A percentile compares a stretch with the other conserved stretches of the same genome.
Evolutionary conservation across 2,113 vertebrate species (phyloP).

Genomic region (Camelus bactrianus): DNA sequence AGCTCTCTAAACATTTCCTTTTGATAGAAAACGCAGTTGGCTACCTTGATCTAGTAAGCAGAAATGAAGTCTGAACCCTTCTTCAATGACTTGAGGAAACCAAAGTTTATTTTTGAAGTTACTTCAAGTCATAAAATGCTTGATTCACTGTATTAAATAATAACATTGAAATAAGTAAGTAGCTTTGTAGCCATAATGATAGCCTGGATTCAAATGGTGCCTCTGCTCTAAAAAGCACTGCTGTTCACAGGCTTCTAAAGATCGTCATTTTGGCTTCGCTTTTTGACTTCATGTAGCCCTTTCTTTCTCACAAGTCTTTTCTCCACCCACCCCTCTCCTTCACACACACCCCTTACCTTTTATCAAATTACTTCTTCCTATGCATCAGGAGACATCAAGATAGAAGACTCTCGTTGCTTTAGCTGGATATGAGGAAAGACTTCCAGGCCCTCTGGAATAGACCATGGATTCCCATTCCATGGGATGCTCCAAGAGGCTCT

Average conservation of each 20-base stretch:
- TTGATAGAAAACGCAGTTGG: constrained; percentile 53
- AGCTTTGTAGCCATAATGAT: constrained; percentile 75
- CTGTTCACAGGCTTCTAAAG: constrained; percentile 57
- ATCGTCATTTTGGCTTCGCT: neutral
- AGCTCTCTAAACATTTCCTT: constrained; percentile 53
- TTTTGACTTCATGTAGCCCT: neutral
- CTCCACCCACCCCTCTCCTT: neutral
- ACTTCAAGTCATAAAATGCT: constrained; percentile 74
- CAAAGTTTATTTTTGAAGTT: constrained; percentile 76
- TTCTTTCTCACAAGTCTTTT: neutral
- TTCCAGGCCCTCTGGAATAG: neutral
- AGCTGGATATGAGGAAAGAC: neutral
- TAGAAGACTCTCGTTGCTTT: neutral
- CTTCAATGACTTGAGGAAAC: constrained; percentile 46
- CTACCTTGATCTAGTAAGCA: constrained; percentile 66
- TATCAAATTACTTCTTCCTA: neutral
- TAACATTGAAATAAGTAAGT: constrained; percentile 52
- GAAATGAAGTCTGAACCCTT: constrained; percentile 65
- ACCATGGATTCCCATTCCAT: neutral
- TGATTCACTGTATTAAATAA: constrained; percentile 71
- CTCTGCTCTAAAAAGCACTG: neutral
- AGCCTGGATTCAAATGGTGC: constrained; percentile 57
- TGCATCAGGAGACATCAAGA: neutral
- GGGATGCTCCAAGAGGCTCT: neutral
- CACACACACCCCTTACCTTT: neutral